Base-by-base conservation (phyloP, 1,140 invertebrate genomes). In the Coptotermes formosanus region DNA sequence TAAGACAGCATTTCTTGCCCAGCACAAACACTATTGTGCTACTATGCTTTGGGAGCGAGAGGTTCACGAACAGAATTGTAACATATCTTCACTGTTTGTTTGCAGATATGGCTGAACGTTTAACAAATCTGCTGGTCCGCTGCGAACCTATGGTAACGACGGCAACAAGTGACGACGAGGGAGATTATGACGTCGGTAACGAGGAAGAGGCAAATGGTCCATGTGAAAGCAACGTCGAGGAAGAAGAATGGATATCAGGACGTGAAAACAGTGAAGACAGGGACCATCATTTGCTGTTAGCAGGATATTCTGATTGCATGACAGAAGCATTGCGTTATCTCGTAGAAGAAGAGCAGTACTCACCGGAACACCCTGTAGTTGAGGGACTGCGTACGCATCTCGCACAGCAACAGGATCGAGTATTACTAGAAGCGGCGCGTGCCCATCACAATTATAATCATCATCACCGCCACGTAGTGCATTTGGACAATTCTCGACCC, bases 281-380 rank as follows among this genome's bases (percentile, higher is more conserved):
- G 55, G 88, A 55, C 48, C 90, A 30, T 45, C 90, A 82, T 85
- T 87, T 88, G 25, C 88, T 85, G 88, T 89, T 89, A 12, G 89
- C 89, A 19, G 91, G 91, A 4, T 92, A 91, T 88, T 87, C 88
- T 83, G 90, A 91, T 84, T 92, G 91, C 87, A 90, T 90, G 87
- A 88, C 89, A 48, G 91, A 91, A 87, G 91, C 91, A 21, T 85
- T 91, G 14, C 88, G 90, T 43, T 92, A 90, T 86, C 88, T 92
- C 14, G 88, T 90, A 16, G 90, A 91, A 85, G 90, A 89, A 25
- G 91, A 92, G 87, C 87, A 89, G 52, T 88, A 91, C 75, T 88
- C 91, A 0, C 87, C 87, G 55, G 88, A 90, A 43, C 90, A 91
- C 86, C 91, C 91, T 0, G 87, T 91, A 6, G 89, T 91, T 19